A percentile compares a stretch with the other conserved stretches of the same genome.
Conservation (phyloP, 2,113 vertebrate genomes). For the Brevimyrus niger region DNA sequence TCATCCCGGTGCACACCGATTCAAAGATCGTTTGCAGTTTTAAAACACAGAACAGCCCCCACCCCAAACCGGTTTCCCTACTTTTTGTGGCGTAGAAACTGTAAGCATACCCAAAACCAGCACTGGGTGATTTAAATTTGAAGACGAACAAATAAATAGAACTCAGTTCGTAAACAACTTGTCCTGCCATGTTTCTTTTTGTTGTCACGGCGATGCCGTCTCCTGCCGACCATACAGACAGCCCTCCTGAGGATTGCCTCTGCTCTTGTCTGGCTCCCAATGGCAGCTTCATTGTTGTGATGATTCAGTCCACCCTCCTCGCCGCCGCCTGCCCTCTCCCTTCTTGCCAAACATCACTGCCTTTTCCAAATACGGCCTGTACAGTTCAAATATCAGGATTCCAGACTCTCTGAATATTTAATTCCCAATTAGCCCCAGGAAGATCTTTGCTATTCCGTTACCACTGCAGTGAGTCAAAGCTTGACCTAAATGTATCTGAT, state of each 20-base stretch:
- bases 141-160: neutral
- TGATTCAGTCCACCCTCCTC: neutral
- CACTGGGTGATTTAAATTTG: conserved; percentile 6
- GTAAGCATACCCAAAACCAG: conserved; percentile 5
- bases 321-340: neutral
- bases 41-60: neutral
- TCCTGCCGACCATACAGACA: neutral
- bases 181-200: neutral
- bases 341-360: neutral
- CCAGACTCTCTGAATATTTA: neutral
- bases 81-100: neutral
- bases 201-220: neutral
- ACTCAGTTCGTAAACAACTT: neutral
- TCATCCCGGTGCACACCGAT: conserved; percentile 30
- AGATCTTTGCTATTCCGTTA: neutral
- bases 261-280: neutral
- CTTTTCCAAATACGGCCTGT: neutral
- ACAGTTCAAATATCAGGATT: neutral
- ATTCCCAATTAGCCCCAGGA: neutral
- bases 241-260: neutral
- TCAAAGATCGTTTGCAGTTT: neutral
- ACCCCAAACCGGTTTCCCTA: neutral
- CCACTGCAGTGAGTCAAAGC: neutral
- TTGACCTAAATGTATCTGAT: neutral
- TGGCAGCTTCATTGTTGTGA: neutral